Evolutionary conservation across 2,113 vertebrate species (phyloP), one percentile per base, ranked within the genome.

Genomic region (Uria lomvia): DNA sequence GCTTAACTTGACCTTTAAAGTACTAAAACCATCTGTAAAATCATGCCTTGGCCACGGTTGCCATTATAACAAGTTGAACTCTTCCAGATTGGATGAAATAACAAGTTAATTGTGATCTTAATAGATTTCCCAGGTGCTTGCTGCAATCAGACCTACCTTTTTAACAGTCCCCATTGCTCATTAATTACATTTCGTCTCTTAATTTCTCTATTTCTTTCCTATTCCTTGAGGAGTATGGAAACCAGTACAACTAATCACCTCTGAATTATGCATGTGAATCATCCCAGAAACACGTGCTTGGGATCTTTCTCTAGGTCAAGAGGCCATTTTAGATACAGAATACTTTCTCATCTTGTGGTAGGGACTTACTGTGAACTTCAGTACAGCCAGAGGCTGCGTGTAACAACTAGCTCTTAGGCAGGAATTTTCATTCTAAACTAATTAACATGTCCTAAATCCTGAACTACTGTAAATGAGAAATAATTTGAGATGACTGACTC

Each of bases 251-350:
- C 38, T 95, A 97, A 95, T 97, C 63, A 87, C 38, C 47, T 83
- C 73, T 94, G 66, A 96, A 91, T 95, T 97, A 97, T 95, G 81
- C 50, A 95, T 94, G 66, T 95, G 96, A 97, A 83, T 94, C 77
- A 95, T 70, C 77, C 45, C 62, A 89, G 84, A 88, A 95, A 84
- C 62, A 92, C 9, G 3, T 89, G 55, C 42, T 53, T 82, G 70
- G n/a, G 60, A 62, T 89, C 74, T 82, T 88, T 92, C 89, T 91
- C 15, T 73, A 76, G 84, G 89, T 94, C 94, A 97, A 96, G 83
- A 91, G 95, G 92, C 53, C 86, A 79, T 91, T 94, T 92, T 56
- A 85, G 62, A 87, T 87, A 79, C 17, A 90, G 58, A 94, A 78
- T 79, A 73, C 78, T 92, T 94, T 96, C 71, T 90, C 42, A 70